Evolutionary conservation across 30 jellyfish, hydroid and myxozoan genomes (phyloP).

Genomic region (Aurelia aurita): DNA sequence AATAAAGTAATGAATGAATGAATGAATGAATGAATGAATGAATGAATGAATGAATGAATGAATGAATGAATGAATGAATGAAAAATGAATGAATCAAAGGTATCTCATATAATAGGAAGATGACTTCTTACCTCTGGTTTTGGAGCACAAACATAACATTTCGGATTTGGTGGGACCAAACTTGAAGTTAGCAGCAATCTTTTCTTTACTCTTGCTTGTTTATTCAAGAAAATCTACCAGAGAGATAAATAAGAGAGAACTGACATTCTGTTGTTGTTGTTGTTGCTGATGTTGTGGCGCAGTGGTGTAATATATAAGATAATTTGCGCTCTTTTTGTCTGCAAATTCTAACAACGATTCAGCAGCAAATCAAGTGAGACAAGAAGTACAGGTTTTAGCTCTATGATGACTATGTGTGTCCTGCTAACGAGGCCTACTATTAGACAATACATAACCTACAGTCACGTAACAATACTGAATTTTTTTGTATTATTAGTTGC

Average conservation of each 20-base stretch:
- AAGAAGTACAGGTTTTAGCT: too few species aligned
- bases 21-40: too few species aligned
- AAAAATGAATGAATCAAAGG: background rate
- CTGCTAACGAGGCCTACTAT: too few species aligned
- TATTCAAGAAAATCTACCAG: conserved; percentile 61
- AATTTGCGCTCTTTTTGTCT: too few species aligned
- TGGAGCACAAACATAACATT: conserved; percentile 94
- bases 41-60: too few species aligned
- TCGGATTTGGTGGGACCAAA: conserved; percentile 92
- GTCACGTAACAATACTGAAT: background rate
- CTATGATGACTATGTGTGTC: background rate
- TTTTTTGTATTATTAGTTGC: too few species aligned
- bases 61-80: too few species aligned
- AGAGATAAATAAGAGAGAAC: background rate
- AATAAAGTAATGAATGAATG: too few species aligned
- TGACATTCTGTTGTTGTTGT: too few species aligned
- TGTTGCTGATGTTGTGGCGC: background rate
- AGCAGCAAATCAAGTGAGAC: too few species aligned
- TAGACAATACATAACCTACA: too few species aligned
- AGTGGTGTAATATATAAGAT: background rate
- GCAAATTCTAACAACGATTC: too few species aligned
- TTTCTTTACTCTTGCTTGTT: conserved; percentile 86
- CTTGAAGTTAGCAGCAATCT: conserved; percentile 82
- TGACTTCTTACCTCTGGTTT: conserved; percentile 78
- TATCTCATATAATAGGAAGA: background rate